Evolutionary conservation across 2,113 vertebrate species (phyloP).

Genomic region (Orycteropus afer): DNA sequence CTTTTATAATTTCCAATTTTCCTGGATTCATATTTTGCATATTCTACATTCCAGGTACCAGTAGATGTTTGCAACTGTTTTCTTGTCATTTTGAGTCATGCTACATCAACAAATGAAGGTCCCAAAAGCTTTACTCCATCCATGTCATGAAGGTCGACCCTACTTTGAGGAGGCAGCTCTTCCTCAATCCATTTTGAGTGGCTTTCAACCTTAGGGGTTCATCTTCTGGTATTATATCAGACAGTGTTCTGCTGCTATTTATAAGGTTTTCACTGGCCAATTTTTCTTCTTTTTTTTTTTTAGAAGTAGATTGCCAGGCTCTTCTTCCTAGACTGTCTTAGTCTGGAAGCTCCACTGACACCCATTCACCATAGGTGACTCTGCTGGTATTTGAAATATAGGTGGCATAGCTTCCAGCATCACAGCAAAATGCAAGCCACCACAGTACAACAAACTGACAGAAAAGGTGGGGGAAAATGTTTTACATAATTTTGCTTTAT

Average conservation of each 20-base stretch:
- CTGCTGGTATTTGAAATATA: background rate
- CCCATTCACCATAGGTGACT: background rate
- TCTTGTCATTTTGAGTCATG: background rate
- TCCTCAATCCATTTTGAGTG: no score
- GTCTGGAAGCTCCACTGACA: background rate
- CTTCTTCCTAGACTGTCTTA: background rate
- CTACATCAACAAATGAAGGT: background rate
- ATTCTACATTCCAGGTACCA: background rate
- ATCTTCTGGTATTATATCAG: background rate
- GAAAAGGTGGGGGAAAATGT: background rate
- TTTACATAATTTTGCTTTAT: background rate
- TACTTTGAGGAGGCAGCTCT: background rate
- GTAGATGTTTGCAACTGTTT: background rate
- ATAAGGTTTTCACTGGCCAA: background rate
- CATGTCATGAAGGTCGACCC: background rate
- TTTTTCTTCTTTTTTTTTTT: background rate
- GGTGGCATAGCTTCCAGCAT: background rate
- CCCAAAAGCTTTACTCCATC: background rate
- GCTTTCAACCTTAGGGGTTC: background rate
- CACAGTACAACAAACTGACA: background rate
- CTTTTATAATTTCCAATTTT: background rate
- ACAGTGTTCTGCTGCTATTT: background rate
- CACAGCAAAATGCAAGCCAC: background rate
- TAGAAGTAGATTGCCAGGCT: background rate
- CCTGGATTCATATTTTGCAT: background rate